Evolutionary conservation across 2,888 invertebrate genomes (phyloP), one percentile per base, ranked within the genome.

Genomic region (Dasysyrphus tricinctus): DNA sequence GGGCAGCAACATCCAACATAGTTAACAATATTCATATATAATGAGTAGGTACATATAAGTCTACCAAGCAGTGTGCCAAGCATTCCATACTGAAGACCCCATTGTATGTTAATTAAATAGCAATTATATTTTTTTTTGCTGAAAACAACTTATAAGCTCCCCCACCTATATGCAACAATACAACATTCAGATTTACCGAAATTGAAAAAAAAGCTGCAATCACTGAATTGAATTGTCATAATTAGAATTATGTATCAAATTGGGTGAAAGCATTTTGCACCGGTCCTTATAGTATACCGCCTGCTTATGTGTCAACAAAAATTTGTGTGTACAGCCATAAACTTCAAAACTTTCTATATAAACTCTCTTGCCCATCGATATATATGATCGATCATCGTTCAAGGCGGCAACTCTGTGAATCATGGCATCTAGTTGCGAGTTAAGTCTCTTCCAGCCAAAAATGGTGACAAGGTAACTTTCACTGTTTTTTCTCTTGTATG

Each of bases 51-150:
- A 47, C 6, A 44, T 44, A 37, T 34, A 51, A 24, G 24, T 51
- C 51, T 54, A 54, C 54, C 24, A 76, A 34, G 61, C 8, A 61
- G 16, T 54, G 16, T 61, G 57, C 67, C 57, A 72, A 72, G 61
- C 51, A 34, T 73, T 63, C 54, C 16, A 72, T 19, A 61, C 77
- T 37, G 42, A 56, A 37, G 19, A 39, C 12, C 42, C 29, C 69
- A 85, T 85, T 85, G 85, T 85, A 85, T 85, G 85, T 57, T 78
- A 85, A 85, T 81, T 74, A 81, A 80, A 61, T 54, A 11, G 19
- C 73, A 78, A 57, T 73, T 67, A 63, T 57, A 49, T 24, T 19
- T 39, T 59, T n/a, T 14, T 1, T 72, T 6, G 47, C 8, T 47
- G 24, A 44, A 47, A 67, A 67, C 14, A 65, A 51, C 39, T 57